Evolutionary conservation across 2,888 invertebrate genomes (phyloP).

Genomic region (Glomeris marginata): DNA sequence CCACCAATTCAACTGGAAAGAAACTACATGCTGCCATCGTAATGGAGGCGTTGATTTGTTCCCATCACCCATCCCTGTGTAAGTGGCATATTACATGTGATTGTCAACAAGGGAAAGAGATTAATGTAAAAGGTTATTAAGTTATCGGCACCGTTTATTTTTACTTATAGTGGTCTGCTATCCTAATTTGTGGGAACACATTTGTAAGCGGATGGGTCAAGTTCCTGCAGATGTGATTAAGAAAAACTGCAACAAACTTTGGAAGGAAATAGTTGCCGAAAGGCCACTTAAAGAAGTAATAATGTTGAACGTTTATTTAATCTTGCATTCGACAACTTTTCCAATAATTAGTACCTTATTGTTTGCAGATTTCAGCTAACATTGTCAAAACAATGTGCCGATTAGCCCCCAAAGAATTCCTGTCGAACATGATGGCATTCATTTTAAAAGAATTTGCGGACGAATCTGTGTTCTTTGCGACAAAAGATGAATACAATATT

Average conservation of each 20-base stretch:
- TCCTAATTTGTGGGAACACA: conserved; percentile 51
- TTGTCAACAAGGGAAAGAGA: background rate
- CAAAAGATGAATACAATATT: conserved; percentile 63
- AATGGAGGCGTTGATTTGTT: conserved; percentile 49
- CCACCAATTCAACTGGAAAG: too few species aligned
- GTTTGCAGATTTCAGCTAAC: conserved; percentile 44
- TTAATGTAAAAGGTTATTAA: too few species aligned
- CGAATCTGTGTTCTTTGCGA: conserved; percentile 45
- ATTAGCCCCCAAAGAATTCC: conserved; percentile 44
- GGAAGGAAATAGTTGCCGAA: conserved; percentile 22
- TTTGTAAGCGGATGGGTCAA: conserved; percentile 42
- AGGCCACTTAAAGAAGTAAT: background rate
- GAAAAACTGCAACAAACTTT: conserved; percentile 41
- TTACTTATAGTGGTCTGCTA: conserved; percentile 32
- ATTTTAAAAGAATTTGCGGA: conserved; percentile 29
- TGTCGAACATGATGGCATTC: conserved; percentile 45
- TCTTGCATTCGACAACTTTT: conserved; percentile 9
- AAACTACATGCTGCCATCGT: conserved; percentile 33
- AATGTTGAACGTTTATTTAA: too few species aligned
- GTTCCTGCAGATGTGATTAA: conserved; percentile 45
- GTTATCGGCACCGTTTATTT: too few species aligned
- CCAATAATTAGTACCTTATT: background rate
- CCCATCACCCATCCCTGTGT: conserved; percentile 58
- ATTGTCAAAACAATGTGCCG: conserved; percentile 53
- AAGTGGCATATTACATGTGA: conserved; percentile 15